Evolutionary conservation across 2,888 invertebrate species (phyloP).

Genomic region (Pandemis cinnamomeana): DNA sequence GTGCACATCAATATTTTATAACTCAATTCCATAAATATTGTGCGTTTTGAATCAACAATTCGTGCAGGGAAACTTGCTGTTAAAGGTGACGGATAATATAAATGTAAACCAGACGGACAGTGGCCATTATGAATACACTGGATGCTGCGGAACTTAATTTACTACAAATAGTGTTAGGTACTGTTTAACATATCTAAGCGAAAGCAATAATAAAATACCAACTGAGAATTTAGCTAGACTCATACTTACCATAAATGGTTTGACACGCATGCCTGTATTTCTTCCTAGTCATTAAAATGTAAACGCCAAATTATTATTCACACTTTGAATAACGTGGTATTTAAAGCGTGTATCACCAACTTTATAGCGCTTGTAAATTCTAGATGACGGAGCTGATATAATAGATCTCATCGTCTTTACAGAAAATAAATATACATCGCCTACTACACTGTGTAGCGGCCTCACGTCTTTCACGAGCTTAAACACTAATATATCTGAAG

Average conservation of each 20-base stretch:
- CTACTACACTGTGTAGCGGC: neutral
- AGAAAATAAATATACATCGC: neutral
- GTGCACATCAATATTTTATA: conserved; percentile 15
- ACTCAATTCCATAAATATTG: conserved; percentile 20
- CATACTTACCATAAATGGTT: neutral
- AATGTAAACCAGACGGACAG: conserved; percentile 5
- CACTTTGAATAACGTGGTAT: neutral
- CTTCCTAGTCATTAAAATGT: conserved; percentile 5
- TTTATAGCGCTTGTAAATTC: conserved; percentile 6
- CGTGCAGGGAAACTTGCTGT: neutral
- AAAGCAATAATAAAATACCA: neutral
- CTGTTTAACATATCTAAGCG: conserved; percentile 1
- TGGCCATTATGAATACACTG: neutral
- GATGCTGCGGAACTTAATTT: neutral
- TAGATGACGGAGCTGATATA: neutral
- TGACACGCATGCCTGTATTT: conserved; percentile 5
- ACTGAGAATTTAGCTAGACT: neutral
- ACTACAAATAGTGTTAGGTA: neutral
- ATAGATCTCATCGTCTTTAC: neutral
- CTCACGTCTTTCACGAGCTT: conserved; percentile 4
- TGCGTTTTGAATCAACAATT: conserved; percentile 4
- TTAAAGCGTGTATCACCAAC: neutral
- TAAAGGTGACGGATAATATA: neutral
- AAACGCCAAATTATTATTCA: conserved; percentile 3
- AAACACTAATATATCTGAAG: neutral